Percentiles rank a stretch among this genome's conserved stretches.
Conservation (phyloP, 2,113 vertebrate species). For the Phrynosoma blainvillii region DNA sequence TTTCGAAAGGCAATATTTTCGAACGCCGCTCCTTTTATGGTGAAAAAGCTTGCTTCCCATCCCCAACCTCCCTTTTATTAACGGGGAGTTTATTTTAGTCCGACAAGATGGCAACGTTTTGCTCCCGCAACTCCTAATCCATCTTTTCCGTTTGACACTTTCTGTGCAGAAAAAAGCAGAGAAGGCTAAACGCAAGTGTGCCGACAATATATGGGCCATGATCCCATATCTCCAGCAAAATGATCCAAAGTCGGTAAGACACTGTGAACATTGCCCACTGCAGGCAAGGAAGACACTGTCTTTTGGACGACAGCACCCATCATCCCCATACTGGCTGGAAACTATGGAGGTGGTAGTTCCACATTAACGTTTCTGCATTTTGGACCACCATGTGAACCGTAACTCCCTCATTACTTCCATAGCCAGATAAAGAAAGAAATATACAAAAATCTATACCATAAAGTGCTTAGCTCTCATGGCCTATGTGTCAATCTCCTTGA, state of each 20-base stretch:
- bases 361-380: too few species aligned
- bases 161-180: neutral
- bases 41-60: neutral
- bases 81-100: slow-evolving; percentile 28
- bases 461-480: too few species aligned
- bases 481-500: too few species aligned
- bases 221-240: neutral
- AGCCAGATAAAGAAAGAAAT: too few species aligned
- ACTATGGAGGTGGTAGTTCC: neutral
- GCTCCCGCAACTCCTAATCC: neutral
- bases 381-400: too few species aligned
- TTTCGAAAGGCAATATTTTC: neutral
- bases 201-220: neutral
- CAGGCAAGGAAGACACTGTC: neutral
- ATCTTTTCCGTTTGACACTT: neutral
- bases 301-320: neutral
- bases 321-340: neutral
- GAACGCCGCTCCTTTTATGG: slow-evolving; percentile 27
- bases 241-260: too few species aligned
- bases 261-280: neutral
- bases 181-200: too few species aligned
- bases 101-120: slow-evolving; percentile 4
- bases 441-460: too few species aligned
- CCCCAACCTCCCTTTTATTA: slow-evolving; percentile 8
- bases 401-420: too few species aligned